These are phyloP conservation scores for Gonocerus acuteangulatus DNA, from an alignment of 2,888 invertebrate species.

Conservation along the genomic window DNA sequence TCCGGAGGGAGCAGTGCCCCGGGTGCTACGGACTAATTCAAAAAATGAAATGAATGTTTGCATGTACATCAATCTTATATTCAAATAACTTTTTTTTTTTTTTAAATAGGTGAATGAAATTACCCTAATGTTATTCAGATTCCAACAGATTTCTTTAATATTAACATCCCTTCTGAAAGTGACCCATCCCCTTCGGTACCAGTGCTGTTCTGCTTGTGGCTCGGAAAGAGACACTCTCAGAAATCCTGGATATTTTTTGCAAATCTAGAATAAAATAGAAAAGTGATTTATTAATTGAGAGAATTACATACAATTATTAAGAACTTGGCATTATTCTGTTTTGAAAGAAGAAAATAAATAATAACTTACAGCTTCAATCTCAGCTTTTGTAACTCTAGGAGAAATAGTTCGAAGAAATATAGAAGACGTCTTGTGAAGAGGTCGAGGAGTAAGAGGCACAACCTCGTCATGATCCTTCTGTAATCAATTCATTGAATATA, in stretches of 20 bases:
- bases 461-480: constrained; percentile 33
- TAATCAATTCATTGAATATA: constrained; percentile 26
- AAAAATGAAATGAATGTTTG: too few species aligned
- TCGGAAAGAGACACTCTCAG: constrained; percentile 93
- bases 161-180: constrained; percentile 94
- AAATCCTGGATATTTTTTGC: constrained; percentile 86
- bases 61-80: too few species aligned
- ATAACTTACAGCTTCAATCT: constrained; percentile 80
- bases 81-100: too few species aligned
- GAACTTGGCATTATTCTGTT: not conserved
- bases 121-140: constrained; percentile 86
- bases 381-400: constrained; percentile 90
- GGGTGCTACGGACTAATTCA: too few species aligned
- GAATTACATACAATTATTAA: not conserved
- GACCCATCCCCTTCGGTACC: constrained; percentile 97
- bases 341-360: not conserved
- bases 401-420: constrained; percentile 94
- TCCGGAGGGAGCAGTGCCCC: too few species aligned
- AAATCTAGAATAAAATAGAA: constrained; percentile 53
- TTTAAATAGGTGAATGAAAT: too few species aligned
- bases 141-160: constrained; percentile 99
- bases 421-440: constrained; percentile 90
- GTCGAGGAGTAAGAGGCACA: constrained; percentile 48
- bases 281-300: constrained; percentile 2
- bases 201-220: constrained; percentile 85